Conservation (phyloP, 92 coral and sea anemone species). For the Epizoanthus scotinus region DNA sequence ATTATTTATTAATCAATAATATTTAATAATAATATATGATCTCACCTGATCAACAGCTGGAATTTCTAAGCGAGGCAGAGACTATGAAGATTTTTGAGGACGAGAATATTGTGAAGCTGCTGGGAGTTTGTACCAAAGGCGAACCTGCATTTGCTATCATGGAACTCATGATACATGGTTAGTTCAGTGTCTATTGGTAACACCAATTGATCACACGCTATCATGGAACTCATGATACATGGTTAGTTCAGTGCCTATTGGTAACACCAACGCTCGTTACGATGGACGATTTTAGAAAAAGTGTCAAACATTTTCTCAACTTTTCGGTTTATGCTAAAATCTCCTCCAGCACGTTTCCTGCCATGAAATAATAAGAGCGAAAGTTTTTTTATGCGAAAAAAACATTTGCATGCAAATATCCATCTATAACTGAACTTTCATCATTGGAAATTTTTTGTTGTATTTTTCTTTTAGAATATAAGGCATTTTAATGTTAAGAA, state of each 20-base stretch:
- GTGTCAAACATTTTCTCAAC: no score
- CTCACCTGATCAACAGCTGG: constrained; percentile 53
- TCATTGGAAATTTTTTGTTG: not conserved
- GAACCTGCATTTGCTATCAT: constrained; percentile 86
- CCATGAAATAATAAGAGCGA: no score
- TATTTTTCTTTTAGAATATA: not conserved
- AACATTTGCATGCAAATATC: no score
- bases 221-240: constrained; percentile 88
- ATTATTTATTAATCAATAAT: no score
- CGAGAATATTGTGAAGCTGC: constrained; percentile 77
- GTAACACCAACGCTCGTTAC: no score
- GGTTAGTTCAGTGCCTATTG: no score
- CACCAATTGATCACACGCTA: no score
- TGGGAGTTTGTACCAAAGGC: constrained; percentile 89
- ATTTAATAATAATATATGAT: not conserved
- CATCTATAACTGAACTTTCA: no score
- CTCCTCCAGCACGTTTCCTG: not conserved
- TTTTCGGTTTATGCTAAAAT: not conserved
- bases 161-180: constrained; percentile 91
- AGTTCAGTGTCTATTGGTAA: no score
- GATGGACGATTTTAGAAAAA: no score
- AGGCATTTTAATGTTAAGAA: no score
- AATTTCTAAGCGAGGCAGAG: constrained; percentile 86
- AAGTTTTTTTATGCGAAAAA: no score
- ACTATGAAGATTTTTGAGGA: constrained; percentile 87